Percentiles rank a stretch among this genome's conserved stretches.
phyloP scores from a whole-genome alignment of 2,888 invertebrate species.

The Mesodorylaimus sp. region DNA sequence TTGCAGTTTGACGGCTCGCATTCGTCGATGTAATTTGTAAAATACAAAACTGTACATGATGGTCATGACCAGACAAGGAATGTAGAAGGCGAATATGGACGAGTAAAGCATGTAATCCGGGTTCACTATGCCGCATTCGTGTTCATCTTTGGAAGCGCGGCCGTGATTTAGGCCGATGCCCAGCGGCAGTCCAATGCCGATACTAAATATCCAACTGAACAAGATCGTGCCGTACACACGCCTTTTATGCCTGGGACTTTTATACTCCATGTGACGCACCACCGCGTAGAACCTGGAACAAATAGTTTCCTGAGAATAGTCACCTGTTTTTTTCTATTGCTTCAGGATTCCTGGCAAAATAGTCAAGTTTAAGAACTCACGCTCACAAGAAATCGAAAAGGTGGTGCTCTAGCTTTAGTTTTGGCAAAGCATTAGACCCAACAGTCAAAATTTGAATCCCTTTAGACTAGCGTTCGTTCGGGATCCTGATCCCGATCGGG shows the following conservation, averaged over 20 bases:
- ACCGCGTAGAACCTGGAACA: slow-evolving; percentile 11
- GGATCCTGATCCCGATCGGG: no score
- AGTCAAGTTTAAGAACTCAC: no score
- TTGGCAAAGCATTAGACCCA: no score
- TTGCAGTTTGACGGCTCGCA: slow-evolving; percentile 25
- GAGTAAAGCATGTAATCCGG: slow-evolving; percentile 24
- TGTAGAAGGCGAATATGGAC: slow-evolving; percentile 35
- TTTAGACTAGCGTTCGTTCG: no score
- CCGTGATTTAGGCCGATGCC: slow-evolving; percentile 8
- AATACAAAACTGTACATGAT: slow-evolving; percentile 34
- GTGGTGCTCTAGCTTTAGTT: no score
- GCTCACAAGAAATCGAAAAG: no score
- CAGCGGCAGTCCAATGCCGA: slow-evolving; percentile 21
- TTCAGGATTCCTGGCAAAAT: no score
- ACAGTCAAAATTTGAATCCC: no score
- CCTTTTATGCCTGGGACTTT: slow-evolving; percentile 23
- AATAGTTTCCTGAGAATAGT: no score
- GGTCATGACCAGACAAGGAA: slow-evolving; percentile 37
- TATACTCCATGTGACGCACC: slow-evolving; percentile 21
- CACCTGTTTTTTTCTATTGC: no score
- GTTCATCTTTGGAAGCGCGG: background rate
- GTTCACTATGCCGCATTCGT: slow-evolving; percentile 13
- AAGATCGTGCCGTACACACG: slow-evolving; percentile 24
- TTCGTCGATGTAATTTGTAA: slow-evolving; percentile 28
- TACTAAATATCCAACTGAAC: slow-evolving; percentile 26